Conservation (phyloP, 2,888 invertebrate species). For the Calliopum simillimum region DNA sequence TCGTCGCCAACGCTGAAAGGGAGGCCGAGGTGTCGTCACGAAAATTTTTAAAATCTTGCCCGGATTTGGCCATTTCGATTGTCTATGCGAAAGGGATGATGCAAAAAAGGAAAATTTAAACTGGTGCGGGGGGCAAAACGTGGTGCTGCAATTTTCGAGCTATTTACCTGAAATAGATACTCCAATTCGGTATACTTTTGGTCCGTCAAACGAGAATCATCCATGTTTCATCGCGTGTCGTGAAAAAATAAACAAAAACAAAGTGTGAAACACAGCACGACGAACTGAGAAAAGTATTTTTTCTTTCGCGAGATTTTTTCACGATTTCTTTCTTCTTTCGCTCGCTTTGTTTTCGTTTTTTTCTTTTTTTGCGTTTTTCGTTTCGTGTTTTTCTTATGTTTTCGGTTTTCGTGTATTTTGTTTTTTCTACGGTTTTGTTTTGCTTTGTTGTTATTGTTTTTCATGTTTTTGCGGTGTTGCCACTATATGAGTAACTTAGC, state of each 20-base stretch:
- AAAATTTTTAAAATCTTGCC: constrained; percentile 45
- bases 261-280: constrained; percentile 39
- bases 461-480: constrained; percentile 24
- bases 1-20: constrained; percentile 37
- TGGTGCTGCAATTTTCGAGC: constrained; percentile 1
- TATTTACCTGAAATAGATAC: constrained; percentile 49
- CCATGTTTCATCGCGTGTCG: constrained; percentile 35
- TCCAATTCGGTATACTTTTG: constrained; percentile 51
- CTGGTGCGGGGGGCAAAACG: constrained; percentile 31
- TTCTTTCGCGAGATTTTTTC: constrained; percentile 38
- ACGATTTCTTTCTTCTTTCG: constrained; percentile 34
- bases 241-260: constrained; percentile 46
- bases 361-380: constrained; percentile 38
- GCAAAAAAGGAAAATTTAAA: constrained; percentile 31
- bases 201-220: constrained; percentile 44
- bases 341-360: constrained; percentile 41
- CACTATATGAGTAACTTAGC: background rate
- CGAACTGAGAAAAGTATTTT: constrained; percentile 39
- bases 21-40: constrained; percentile 33
- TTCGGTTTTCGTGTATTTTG: constrained; percentile 34
- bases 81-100: constrained; percentile 41
- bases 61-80: constrained; percentile 53
- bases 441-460: constrained; percentile 30
- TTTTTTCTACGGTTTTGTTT: constrained; percentile 40
- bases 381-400: constrained; percentile 36